Base-by-base conservation (phyloP, 2,797 vertebrate genomes). In the Catharus ustulatus region DNA sequence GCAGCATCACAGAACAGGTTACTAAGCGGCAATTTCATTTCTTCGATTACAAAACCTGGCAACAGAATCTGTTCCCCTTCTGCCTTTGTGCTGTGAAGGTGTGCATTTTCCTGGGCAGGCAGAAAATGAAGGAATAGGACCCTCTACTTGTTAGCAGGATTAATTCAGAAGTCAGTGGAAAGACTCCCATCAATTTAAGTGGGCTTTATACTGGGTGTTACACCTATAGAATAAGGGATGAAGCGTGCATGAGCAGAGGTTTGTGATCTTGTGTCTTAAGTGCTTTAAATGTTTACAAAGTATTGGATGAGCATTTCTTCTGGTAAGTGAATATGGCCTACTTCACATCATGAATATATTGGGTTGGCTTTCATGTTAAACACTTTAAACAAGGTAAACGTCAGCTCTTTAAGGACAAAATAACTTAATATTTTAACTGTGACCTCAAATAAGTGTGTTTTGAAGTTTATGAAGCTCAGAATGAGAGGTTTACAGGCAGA, bases 11-110 rank as follows among this genome's bases (percentile, higher is more conserved):
- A 67, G 29, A 83, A 48, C 24, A 66, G 54, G 69, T 72, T 94
- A 86, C 48, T 93, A n/a, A 71, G 76, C 85, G 15, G 20, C 69
- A 91, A 81, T 93, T 85, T 74, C 71, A 64, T 91, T 86, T 89
- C 72, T 85, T 92, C 2, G 2, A 84, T 74, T 91, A 69, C 57
- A 77, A 87, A 75, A 59, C 18, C 21, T 91, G 55, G 77, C 43
- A 82, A 90, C 18, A 9, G 23, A 96, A 79, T 20, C 2, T 85
- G 38, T 74, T 84, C n/a, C 22, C 16, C 81, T 87, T 63, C 63
- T 68, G 24, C 17, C 32, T 89, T 71, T 62, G 46, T 81, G 11
- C 43, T 87, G 69, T 73, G 54, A 87, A 83, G 7, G 24, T 16
- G 48, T 42, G 7, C 67, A 49, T 85, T 89, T 75, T 84, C 57